Conservation (phyloP, 2,113 vertebrate genomes). For the Datnioides undecimradiatus region DNA sequence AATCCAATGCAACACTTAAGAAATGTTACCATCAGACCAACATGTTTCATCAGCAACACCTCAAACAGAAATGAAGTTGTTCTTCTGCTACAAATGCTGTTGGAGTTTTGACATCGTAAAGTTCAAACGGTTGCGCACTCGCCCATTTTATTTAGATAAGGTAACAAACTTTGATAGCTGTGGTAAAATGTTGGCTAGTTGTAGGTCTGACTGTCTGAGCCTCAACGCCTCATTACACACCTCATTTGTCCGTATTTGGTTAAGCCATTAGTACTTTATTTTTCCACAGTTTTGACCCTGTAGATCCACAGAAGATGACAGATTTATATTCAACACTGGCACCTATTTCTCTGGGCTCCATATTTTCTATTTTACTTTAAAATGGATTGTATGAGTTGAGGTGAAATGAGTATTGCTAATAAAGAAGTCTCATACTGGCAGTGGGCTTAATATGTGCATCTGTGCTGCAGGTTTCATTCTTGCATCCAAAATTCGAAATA, state of each 20-base stretch:
- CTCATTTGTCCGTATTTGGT: neutral
- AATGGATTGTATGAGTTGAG: neutral
- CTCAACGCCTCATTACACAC: neutral
- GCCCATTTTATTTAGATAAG: neutral
- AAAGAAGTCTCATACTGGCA: neutral
- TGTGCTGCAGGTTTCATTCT: slow-evolving; percentile 2
- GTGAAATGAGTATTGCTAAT: neutral
- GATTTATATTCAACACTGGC: neutral
- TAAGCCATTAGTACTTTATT: neutral
- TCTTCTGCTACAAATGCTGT: neutral
- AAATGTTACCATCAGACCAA: neutral
- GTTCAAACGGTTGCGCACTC: neutral
- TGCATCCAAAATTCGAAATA: neutral
- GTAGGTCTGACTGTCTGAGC: neutral
- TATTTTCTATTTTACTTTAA: slow-evolving; percentile 5
- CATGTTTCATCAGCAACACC: neutral
- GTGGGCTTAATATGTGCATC: neutral
- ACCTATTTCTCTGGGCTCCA: neutral
- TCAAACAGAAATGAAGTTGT: no score
- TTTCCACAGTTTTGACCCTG: neutral
- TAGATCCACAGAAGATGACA: neutral
- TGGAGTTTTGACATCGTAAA: neutral
- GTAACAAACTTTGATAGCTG: neutral
- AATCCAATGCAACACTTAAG: neutral
- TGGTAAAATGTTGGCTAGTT: neutral